Evolutionary conservation across 1,140 invertebrate genomes (phyloP).

Genomic region (Oscheius sp.): DNA sequence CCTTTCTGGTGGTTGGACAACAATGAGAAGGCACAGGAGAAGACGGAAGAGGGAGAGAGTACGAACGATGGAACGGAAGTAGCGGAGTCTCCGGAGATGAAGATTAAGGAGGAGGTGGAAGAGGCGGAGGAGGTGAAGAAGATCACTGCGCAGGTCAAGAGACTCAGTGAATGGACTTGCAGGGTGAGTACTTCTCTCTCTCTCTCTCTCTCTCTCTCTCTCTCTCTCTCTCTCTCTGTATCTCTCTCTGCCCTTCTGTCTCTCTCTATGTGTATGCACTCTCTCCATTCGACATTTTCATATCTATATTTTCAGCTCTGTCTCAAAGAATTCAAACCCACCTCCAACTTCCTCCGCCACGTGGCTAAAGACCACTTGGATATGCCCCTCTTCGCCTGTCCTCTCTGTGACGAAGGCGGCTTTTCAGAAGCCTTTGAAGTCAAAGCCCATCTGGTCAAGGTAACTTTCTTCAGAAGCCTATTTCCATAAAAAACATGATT

Average conservation of each 20-base stretch:
- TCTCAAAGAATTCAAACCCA: slow-evolving; percentile 48
- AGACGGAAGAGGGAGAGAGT: neutral
- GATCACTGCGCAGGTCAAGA: slow-evolving; percentile 4
- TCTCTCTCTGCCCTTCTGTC: too few relatives aligned
- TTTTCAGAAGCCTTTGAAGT: slow-evolving; percentile 51
- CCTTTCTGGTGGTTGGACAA: slow-evolving; percentile 16
- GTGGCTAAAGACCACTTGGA: slow-evolving; percentile 40
- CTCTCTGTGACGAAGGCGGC: slow-evolving; percentile 41
- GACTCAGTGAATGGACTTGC: slow-evolving; percentile 45
- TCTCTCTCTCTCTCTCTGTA: too few relatives aligned
- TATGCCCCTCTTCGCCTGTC: slow-evolving; percentile 39
- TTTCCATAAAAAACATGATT: neutral
- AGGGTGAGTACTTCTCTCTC: slow-evolving; percentile 18
- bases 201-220: too few relatives aligned
- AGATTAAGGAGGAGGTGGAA: slow-evolving; percentile 13
- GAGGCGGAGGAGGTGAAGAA: neutral
- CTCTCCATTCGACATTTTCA: too few relatives aligned
- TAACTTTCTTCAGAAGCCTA: slow-evolving; percentile 2
- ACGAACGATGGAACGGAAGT: slow-evolving; percentile 21
- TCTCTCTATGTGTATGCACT: too few relatives aligned
- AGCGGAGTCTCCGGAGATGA: neutral
- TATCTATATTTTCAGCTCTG: slow-evolving; percentile 48
- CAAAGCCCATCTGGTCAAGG: slow-evolving; percentile 44
- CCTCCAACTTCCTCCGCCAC: slow-evolving; percentile 46
- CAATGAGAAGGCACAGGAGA: slow-evolving; percentile 5